Base-by-base conservation (phyloP, 2,888 invertebrate genomes). In the Eumerus sabulonum region DNA sequence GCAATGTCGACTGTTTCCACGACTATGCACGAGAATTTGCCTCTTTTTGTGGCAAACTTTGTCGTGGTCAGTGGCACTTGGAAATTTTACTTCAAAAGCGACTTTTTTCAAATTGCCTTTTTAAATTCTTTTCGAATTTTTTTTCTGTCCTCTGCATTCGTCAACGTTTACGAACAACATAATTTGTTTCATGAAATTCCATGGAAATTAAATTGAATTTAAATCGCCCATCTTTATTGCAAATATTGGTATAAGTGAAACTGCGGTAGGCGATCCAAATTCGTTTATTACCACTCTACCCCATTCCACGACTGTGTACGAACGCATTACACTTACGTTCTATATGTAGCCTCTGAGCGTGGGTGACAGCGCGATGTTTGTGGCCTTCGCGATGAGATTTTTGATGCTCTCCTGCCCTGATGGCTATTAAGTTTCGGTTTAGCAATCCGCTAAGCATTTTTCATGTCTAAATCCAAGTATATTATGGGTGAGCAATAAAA, bases 241-340 rank as follows among this genome's bases (percentile, higher is more conserved):
- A 47, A 68, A 63, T 62, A 57, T 63, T 51, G 53, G 63, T 51
- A 68, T 14, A 44, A 1, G 50, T 17, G 63, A 66, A 73, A 14
- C 27, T 48, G 63, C 57, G 60, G 50, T 47, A 45, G 40, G 38
- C 40, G 50, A 19, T 40, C 14, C 14, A 1, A 9, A 11, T 11
- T 64, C 16, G 50, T 64, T 51, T 62, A 66, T 66, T 54, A 36
- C 27, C 12, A 48, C 44, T 54, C 66, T 42, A 9, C 27, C 35
- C 7, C 11, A 9, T 57, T 71, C 60, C 66, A 71, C 66, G 56
- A 27, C 35, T 57, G 47, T 51, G 72, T 45, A 51, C 66, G 53
- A 68, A 48, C 59, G 72, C n/a, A n/a, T n/a, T n/a, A n/a, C n/a
- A 72, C 72, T 77, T 68, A 50, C 77, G 72, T 72, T 77, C 67